Percentiles rank a stretch among this genome's conserved stretches.
Evolutionary conservation across 2,888 invertebrate genomes (phyloP).

Genomic region (Plagiodera versicolora): DNA sequence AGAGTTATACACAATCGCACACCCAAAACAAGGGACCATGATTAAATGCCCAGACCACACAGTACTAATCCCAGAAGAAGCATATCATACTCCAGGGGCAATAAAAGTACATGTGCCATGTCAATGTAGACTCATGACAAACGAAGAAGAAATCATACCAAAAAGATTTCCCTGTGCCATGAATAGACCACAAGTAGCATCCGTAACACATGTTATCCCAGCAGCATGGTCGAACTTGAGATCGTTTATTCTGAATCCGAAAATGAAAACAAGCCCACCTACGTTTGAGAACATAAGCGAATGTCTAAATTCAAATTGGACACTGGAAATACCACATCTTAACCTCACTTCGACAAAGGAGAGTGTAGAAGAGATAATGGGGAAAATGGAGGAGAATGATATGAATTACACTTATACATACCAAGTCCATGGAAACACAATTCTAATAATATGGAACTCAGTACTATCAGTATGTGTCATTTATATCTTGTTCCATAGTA

Average conservation of each 20-base stretch:
- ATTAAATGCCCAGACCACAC: slow-evolving; percentile 16
- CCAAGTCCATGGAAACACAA: not conserved
- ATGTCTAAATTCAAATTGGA: slow-evolving; percentile 21
- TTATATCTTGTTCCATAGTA: not conserved
- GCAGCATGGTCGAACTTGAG: slow-evolving; percentile 21
- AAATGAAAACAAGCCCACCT: not conserved
- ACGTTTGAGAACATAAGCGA: slow-evolving; percentile 11
- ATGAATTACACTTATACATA: not conserved
- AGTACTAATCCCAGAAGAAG: not conserved
- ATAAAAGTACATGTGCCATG: slow-evolving; percentile 10
- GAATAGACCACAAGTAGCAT: not conserved
- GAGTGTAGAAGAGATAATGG: not conserved
- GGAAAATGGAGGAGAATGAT: not conserved
- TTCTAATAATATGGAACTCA: too few species aligned
- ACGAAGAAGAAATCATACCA: slow-evolving; percentile 16
- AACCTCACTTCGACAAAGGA: slow-evolving; percentile 16
- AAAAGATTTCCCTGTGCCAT: slow-evolving; percentile 10
- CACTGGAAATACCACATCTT: slow-evolving; percentile 15
- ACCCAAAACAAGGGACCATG: slow-evolving; percentile 10
- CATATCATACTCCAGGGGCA: slow-evolving; percentile 10
- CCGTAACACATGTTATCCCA: slow-evolving; percentile 17
- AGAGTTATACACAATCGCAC: slow-evolving; percentile 21
- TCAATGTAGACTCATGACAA: slow-evolving; percentile 6
- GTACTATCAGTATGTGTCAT: not conserved
- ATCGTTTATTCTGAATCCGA: slow-evolving; percentile 22